phyloP scores from a whole-genome alignment of 2,113 vertebrate species.

The pig (Sus scrofa) region T2T-Sscrofa CM000830.6:73322501-73323000 shows the following conservation, averaged over 20 bases:
- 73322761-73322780: neutral
- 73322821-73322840: neutral
- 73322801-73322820: neutral
- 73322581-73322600: neutral
- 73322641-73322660: neutral
- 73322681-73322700: slow-evolving; percentile 24
- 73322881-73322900: neutral
- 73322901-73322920: neutral
- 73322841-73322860: neutral
- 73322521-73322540: neutral
- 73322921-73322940: neutral
- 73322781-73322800: neutral
- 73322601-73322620: neutral
- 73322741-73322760: neutral
- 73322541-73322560: neutral
- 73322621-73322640: neutral
- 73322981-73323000: neutral
- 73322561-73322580: neutral
- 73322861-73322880: neutral
- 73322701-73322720: neutral
- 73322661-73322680: neutral
- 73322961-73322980: neutral
- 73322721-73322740: neutral
- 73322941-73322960: neutral
- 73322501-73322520: neutral